These are phyloP conservation scores for Chondrilla cf. caribensis DNA, from an alignment of 37 sponge, comb jelly and placozoan species.

Conservation along the genomic window DNA sequence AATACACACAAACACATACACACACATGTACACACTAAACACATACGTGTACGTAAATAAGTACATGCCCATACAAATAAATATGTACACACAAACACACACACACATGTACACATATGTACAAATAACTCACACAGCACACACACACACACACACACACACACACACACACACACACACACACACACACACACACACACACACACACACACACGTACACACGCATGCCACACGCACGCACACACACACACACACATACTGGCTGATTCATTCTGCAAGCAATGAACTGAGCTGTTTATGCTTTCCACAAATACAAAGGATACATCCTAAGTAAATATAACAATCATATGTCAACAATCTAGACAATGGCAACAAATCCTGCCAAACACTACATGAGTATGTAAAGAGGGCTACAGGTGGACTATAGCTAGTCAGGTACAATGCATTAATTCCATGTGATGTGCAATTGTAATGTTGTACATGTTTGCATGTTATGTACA, in stretches of 20 bases:
- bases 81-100: neutral
- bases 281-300: neutral
- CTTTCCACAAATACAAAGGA: neutral
- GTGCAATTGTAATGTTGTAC: no score
- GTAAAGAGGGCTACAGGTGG: no score
- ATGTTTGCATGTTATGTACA: no score
- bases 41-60: neutral
- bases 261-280: neutral
- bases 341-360: neutral
- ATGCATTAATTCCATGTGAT: no score
- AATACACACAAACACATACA: no score
- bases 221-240: neutral
- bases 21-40: no score
- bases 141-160: neutral
- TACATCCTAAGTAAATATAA: neutral
- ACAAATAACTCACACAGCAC: neutral
- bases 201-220: neutral
- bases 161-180: conserved; percentile 14
- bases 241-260: neutral
- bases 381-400: no score
- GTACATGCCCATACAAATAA: neutral
- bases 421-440: no score
- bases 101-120: neutral
- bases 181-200: neutral
- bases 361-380: neutral